Percentiles rank a stretch among this genome's conserved stretches.
phyloP scores from a whole-genome alignment of 2,113 vertebrate genomes.

The Myanophis thanlyinensis region DNA sequence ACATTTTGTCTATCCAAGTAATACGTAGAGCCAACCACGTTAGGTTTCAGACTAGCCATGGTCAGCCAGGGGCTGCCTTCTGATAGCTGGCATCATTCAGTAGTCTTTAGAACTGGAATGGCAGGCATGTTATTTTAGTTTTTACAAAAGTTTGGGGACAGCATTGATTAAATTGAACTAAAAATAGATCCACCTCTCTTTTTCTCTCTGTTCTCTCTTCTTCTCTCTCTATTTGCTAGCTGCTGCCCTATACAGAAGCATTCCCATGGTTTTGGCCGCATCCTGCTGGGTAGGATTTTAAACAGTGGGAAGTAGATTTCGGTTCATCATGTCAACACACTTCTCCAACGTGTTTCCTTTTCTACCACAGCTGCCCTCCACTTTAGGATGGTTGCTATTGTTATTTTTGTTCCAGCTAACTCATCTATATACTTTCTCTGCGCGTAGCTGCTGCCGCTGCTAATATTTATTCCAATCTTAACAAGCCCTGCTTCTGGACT shows the following conservation, averaged over 20 bases:
- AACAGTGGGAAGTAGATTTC: background rate
- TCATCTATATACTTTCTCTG: background rate
- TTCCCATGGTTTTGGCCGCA: background rate
- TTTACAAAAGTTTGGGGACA: background rate
- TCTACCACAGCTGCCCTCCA: background rate
- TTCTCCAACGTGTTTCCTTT: background rate
- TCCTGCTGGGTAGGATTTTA: background rate
- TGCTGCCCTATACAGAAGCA: background rate
- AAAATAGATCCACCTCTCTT: background rate
- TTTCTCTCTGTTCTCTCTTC: background rate
- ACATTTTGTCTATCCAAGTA: background rate
- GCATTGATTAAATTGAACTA: background rate
- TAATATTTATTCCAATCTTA: conserved; percentile 13
- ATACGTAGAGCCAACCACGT: background rate
- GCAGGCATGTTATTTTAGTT: background rate
- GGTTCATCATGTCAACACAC: background rate
- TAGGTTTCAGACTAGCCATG: background rate
- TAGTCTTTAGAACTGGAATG: background rate
- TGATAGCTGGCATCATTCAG: background rate
- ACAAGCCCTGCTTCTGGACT: conserved; percentile 23
- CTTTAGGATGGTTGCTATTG: background rate
- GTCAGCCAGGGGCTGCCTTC: background rate
- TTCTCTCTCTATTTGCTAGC: background rate
- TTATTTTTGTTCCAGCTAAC: background rate
- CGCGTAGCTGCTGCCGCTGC: background rate